These are phyloP conservation scores for Petrolisthes cinctipes DNA, from an alignment of 2,888 invertebrate genomes.

Conservation along the genomic window DNA sequence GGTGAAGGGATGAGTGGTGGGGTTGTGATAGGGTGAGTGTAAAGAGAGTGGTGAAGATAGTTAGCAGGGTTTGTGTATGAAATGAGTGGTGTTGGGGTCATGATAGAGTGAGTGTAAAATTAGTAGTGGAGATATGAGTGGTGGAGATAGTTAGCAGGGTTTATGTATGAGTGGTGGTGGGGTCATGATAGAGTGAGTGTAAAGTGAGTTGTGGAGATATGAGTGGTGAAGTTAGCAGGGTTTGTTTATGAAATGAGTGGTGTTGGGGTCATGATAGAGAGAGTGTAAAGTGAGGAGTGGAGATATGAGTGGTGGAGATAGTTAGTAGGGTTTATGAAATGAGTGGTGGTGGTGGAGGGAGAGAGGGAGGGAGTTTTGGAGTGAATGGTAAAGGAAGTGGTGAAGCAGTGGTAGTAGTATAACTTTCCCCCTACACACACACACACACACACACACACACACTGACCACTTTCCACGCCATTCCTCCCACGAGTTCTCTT, in stretches of 20 bases:
- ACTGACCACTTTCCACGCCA: neutral
- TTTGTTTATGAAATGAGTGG: neutral
- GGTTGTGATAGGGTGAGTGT: too few relatives aligned
- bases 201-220: neutral
- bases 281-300: too few relatives aligned
- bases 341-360: too few relatives aligned
- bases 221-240: too few relatives aligned
- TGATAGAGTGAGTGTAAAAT: neutral
- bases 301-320: neutral
- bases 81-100: neutral
- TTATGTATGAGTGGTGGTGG: too few relatives aligned
- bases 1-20: neutral
- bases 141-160: neutral
- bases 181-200: neutral
- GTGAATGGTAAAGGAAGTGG: too few relatives aligned
- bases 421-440: neutral
- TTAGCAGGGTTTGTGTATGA: too few relatives aligned
- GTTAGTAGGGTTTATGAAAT: neutral
- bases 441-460: neutral
- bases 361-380: too few relatives aligned
- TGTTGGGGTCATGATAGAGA: neutral
- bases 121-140: neutral
- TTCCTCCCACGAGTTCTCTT: neutral
- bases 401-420: too few relatives aligned
- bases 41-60: neutral